Conservation (phyloP, 2,888 invertebrate genomes). For the Antheraea assamensis region DNA sequence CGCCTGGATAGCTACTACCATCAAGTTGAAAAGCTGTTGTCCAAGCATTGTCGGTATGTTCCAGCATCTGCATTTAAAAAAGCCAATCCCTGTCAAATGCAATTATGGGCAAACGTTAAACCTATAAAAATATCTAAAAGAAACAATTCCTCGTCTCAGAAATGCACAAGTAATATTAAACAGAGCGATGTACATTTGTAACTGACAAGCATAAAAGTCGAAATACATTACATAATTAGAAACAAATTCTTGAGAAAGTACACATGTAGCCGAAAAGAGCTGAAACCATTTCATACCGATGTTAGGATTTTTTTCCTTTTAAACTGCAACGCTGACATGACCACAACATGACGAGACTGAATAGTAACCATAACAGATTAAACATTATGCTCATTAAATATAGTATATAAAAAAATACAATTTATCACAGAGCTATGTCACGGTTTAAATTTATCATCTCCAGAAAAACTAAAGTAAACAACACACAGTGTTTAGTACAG, state of each 20-base stretch:
- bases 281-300: background rate
- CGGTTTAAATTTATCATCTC: background rate
- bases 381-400: background rate
- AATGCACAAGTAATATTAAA: background rate
- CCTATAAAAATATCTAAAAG: too few species aligned
- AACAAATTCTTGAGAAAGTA: background rate
- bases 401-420: background rate
- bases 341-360: background rate
- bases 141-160: background rate
- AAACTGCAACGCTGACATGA: background rate
- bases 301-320: background rate
- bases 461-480: background rate
- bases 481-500: background rate
- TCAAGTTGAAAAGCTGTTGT: too few species aligned
- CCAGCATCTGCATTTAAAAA: too few species aligned
- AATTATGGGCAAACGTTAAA: too few species aligned
- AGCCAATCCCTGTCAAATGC: too few species aligned
- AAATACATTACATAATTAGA: background rate
- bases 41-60: too few species aligned
- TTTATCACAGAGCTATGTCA: background rate
- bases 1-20: too few species aligned
- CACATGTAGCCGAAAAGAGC: background rate
- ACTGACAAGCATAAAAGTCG: background rate
- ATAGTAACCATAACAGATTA: constrained; percentile 5
- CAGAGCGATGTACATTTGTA: background rate